Conservation (phyloP, 2,888 invertebrate species). For the Lepetodrilus schrolli region DNA sequence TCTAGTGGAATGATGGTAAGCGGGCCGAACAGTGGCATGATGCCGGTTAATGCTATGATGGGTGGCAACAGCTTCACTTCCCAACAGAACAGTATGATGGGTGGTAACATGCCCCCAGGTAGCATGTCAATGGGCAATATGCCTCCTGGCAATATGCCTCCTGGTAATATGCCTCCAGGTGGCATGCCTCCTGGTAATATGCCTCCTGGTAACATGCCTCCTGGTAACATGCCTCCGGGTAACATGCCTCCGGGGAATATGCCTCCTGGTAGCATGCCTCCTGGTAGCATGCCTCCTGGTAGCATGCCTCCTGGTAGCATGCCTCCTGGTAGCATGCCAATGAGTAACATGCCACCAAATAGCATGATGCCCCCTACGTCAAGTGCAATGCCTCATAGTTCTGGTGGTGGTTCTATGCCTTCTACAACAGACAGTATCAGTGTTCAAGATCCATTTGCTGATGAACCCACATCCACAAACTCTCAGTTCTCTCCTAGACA, state of each 20-base stretch:
- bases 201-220: constrained; percentile 45
- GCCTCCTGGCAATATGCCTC: constrained; percentile 35
- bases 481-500: constrained; percentile 46
- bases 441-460: constrained; percentile 74
- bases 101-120: constrained; percentile 35
- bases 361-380: constrained; percentile 39
- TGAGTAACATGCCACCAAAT: constrained; percentile 44
- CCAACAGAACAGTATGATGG: constrained; percentile 33
- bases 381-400: constrained; percentile 28
- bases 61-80: constrained; percentile 37
- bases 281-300: constrained; percentile 32
- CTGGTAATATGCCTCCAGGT: constrained; percentile 34
- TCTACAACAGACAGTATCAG: constrained; percentile 69
- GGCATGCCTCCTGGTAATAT: constrained; percentile 49
- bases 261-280: constrained; percentile 49
- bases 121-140: constrained; percentile 55
- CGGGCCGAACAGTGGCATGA: constrained; percentile 34
- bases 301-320: constrained; percentile 44
- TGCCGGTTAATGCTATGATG: constrained; percentile 32
- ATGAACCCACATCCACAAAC: constrained; percentile 62
- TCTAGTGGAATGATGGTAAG: constrained; percentile 29
- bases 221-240: constrained; percentile 36
- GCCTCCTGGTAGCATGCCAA: constrained; percentile 56
- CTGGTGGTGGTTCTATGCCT: constrained; percentile 36
- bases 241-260: constrained; percentile 44